These are phyloP conservation scores for Sorex maritimensis DNA, from an alignment of 2,797 vertebrate species.

Conservation along the genomic window DNA sequence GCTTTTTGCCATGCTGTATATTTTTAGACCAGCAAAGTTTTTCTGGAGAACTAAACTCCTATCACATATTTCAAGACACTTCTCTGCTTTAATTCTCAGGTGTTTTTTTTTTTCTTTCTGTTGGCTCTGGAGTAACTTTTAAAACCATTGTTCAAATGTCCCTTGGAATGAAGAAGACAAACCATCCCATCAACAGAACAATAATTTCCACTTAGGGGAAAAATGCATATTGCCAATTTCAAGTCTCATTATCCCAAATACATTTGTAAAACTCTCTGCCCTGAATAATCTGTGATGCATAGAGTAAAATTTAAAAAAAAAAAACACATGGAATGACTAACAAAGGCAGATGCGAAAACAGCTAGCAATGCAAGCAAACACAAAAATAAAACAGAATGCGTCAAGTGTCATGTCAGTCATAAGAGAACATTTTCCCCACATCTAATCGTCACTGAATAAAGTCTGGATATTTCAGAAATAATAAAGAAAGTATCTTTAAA, in stretches of 20 bases:
- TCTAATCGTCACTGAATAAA: conserved; percentile 82
- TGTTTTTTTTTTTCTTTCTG: neutral
- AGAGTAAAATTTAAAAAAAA: conserved; percentile 82
- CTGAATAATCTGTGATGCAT: conserved; percentile 76
- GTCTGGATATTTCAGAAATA: conserved; percentile 39
- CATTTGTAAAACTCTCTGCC: conserved; percentile 75
- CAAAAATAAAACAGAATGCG: conserved; percentile 85
- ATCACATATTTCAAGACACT: conserved; percentile 33
- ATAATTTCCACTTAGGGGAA: conserved; percentile 5
- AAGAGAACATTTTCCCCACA: conserved; percentile 62
- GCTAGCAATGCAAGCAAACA: conserved; percentile 75
- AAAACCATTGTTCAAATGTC: conserved; percentile 55
- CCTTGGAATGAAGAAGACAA: conserved; percentile 65
- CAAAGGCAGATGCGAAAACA: conserved; percentile 67
- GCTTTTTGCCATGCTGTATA: neutral
- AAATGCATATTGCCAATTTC: conserved; percentile 21
- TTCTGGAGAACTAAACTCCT: neutral
- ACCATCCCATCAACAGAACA: conserved; percentile 47
- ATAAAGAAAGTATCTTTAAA: neutral
- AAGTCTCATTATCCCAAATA: neutral
- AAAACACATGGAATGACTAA: conserved; percentile 82
- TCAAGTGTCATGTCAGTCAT: conserved; percentile 73
- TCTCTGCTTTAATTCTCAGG: conserved; percentile 7
- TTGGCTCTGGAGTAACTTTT: neutral
- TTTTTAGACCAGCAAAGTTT: conserved; percentile 42